Evolutionary conservation across 2,888 invertebrate species (phyloP).

Genomic region (Meliscaeva auricollis): DNA sequence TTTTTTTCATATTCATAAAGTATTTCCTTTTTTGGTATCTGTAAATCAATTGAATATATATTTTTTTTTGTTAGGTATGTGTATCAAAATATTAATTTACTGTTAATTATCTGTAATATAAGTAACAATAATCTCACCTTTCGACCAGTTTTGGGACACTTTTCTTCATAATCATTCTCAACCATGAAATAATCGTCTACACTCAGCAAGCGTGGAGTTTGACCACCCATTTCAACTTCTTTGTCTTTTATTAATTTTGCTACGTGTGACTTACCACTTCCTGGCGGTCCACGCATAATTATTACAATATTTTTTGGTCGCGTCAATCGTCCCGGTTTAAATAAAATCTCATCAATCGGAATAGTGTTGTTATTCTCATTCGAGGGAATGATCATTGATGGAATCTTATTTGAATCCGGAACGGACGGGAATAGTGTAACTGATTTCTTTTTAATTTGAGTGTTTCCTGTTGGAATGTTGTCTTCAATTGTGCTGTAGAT

Average conservation of each 20-base stretch:
- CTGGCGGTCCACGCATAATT: slow-evolving; percentile 96
- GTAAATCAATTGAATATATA: slow-evolving; percentile 31
- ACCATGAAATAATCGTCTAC: slow-evolving; percentile 98
- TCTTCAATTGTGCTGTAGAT: not conserved
- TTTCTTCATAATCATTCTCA: slow-evolving; percentile 89
- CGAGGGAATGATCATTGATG: slow-evolving; percentile 78
- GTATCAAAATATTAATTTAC: too few relatives aligned
- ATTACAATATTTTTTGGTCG: slow-evolving; percentile 93
- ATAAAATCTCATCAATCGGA: slow-evolving; percentile 93
- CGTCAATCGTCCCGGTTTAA: slow-evolving; percentile 90
- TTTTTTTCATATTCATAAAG: slow-evolving; percentile 92
- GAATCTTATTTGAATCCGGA: slow-evolving; percentile 28
- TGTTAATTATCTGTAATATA: too few relatives aligned
- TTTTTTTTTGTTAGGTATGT: not conserved
- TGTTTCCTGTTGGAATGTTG: slow-evolving; percentile 16
- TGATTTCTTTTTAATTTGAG: slow-evolving; percentile 41
- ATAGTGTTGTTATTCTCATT: slow-evolving; percentile 85
- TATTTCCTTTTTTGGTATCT: slow-evolving; percentile 85
- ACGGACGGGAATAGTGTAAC: slow-evolving; percentile 74
- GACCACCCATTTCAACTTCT: slow-evolving; percentile 93
- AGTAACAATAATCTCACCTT: too few relatives aligned
- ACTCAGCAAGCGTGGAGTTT: slow-evolving; percentile 95
- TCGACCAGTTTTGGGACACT: slow-evolving; percentile 83
- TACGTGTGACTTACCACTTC: slow-evolving; percentile 96
- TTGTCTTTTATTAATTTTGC: slow-evolving; percentile 94